Evolutionary conservation across 2,113 vertebrate species (phyloP), one percentile per base, ranked within the genome.

Genomic region (Erpornis zantholeuca): DNA sequence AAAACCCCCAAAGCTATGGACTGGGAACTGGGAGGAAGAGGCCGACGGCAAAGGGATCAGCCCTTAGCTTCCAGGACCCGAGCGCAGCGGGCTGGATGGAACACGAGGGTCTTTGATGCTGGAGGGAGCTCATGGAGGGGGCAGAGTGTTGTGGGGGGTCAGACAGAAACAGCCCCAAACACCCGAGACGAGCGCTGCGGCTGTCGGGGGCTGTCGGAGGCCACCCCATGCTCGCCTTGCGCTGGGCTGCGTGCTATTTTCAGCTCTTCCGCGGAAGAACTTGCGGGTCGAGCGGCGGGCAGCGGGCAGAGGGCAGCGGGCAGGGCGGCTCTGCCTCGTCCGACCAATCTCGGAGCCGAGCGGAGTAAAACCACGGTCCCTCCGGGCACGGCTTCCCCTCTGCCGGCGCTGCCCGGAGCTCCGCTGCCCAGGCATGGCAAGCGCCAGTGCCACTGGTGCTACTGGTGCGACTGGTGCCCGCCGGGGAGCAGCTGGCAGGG

Each of bases 21-120:
- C 33, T 14, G 49, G 64, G 56, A 57, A 23, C 38, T 15, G 53
- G 25, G 10, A 76, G 54, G 22, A 53, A 40, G 23, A 90, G 49
- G 79, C 63, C 23, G 36, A 53, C 0, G 24, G 50, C 36, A 59
- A 9, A 65, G 22, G 38, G 33, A 80, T 88, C 21, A 22, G 21
- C 12, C 22, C 42, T 89, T 19, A 54, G 4, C 36, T 31, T 35
- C 29, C 82, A 75, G 65, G 56, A 82, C 25, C 12, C 1, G 5
- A 52, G 38, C 0, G 4, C 28, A 44, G 22, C 1, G 21, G 10
- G 15, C 3, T 52, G 80, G 31, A 15, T 0, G 40, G 69, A 40
- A 31, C 17, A 24, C 3, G 6, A 42, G 25, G 4, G 11, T 45
- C 11, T 25, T 44, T 42, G 33, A 24, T 54, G 27, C 4, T 85